Evolutionary conservation across 1,140 invertebrate genomes (phyloP), one percentile per base, ranked within the genome.

Genomic region (Calephelis nemesis): DNA sequence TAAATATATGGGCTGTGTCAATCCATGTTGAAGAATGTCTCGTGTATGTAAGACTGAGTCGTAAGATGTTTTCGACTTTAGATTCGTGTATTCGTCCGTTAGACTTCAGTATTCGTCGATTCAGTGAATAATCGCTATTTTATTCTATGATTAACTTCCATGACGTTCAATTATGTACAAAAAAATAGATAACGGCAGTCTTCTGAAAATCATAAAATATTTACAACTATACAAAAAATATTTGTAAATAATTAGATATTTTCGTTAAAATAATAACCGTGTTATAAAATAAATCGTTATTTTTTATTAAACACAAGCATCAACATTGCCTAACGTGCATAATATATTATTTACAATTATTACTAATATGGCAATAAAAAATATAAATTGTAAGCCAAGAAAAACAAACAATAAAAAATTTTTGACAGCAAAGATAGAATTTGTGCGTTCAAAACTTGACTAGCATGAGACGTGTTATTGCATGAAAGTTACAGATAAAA

Each of bases 391-490:
- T 81, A 85, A 79, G 78, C 80, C 76, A 79, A 86, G 74, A 74
- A 77, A 74, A 73, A 75, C 68, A 62, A 74, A 74, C 65, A 71
- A 78, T 77, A 79, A 81, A 81, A 79, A 77, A 78, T 82, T 85
- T 84, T 83, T 77, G 78, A 82, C 71, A 74, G 72, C 69, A 76
- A 74, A 81, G 81, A 78, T 76, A 81, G 74, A 76, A 77, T 72
- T 78, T 87, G 86, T 87, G 85, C 84, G 87, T 83, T 86, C 75
- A 80, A 84, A 88, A 83, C 75, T 81, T 91, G 88, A 91, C 88
- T 91, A 91, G 88, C 88, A 91, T 91, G 85, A 88, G 85, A 87
- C 78, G 81, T 89, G 83, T 85, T 91, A 91, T 91, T 91, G 88
- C 88, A 74, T 82, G 86, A 87, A 86, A 84, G 70, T 65, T 73